These are phyloP conservation scores for Suricata suricatta DNA, from an alignment of 2,113 vertebrate genomes.

Conservation along the genomic window DNA sequence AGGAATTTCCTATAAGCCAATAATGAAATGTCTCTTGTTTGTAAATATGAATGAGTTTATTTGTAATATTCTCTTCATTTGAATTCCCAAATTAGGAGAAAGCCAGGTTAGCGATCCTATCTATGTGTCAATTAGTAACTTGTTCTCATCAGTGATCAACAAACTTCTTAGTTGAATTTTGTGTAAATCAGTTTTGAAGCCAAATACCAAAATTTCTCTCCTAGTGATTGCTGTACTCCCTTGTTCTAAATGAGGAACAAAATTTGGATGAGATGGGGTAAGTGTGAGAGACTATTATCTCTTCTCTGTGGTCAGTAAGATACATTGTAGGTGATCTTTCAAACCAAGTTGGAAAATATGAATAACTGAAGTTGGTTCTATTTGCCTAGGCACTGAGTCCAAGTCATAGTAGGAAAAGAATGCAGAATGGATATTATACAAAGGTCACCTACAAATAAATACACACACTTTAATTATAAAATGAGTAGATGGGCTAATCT, in stretches of 20 bases:
- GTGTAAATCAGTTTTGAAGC: not conserved
- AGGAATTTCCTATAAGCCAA: not conserved
- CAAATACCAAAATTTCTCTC: not conserved
- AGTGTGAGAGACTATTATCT: not conserved
- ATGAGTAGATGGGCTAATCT: not conserved
- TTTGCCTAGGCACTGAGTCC: not conserved
- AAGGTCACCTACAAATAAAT: not conserved
- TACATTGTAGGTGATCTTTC: not conserved
- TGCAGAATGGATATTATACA: not conserved
- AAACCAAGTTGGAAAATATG: not conserved
- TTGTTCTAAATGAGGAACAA: not conserved
- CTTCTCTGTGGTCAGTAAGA: not conserved
- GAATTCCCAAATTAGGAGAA: not conserved
- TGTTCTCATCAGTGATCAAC: not conserved
- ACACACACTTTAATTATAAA: not conserved
- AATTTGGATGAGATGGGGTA: not conserved
- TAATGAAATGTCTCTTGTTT: not conserved
- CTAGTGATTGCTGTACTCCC: not conserved
- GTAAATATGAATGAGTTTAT: not conserved
- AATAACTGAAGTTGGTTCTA: not conserved
- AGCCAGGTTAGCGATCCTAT: not conserved
- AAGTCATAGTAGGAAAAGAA: slow-evolving; percentile 7
- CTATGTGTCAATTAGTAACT: not conserved
- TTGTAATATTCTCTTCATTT: not conserved
- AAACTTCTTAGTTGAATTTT: not conserved